Evolutionary conservation across 2,888 invertebrate genomes (phyloP).

Genomic region (Plusia festucae): DNA sequence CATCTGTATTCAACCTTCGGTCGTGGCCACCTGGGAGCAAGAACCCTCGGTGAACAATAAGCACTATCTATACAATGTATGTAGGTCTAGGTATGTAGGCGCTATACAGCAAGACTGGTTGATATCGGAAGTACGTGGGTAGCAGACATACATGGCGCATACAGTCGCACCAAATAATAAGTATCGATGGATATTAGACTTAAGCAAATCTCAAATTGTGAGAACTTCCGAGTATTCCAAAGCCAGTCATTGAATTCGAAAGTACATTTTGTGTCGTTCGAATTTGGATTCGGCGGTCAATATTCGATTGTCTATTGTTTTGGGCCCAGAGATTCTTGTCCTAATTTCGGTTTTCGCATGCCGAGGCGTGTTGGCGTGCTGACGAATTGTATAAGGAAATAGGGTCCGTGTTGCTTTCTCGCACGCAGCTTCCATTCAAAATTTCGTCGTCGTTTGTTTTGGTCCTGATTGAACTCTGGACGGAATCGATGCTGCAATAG

Average conservation of each 20-base stretch:
- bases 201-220: no score
- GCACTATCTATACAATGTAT: constrained; percentile 4
- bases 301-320: constrained; percentile 50
- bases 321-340: constrained; percentile 44
- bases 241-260: constrained; percentile 19
- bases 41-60: constrained; percentile 37
- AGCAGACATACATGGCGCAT: constrained; percentile 30
- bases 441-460: constrained; percentile 55
- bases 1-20: constrained; percentile 21
- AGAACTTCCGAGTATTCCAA: background rate
- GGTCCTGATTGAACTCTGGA: constrained; percentile 5
- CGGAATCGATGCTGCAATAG: background rate
- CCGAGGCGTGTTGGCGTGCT: constrained; percentile 60
- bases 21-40: constrained; percentile 19
- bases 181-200: background rate
- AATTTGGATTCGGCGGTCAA: constrained; percentile 37
- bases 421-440: constrained; percentile 77
- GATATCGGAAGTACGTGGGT: constrained; percentile 55
- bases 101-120: constrained; percentile 17
- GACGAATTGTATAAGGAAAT: constrained; percentile 73
- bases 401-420: constrained; percentile 71
- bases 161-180: constrained; percentile 31
- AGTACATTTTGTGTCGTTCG: constrained; percentile 14
- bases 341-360: constrained; percentile 56
- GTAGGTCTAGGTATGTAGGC: constrained; percentile 22